These are phyloP conservation scores for Ooceraea biroi DNA, from an alignment of 1,140 invertebrate species.

Conservation along the genomic window DNA sequence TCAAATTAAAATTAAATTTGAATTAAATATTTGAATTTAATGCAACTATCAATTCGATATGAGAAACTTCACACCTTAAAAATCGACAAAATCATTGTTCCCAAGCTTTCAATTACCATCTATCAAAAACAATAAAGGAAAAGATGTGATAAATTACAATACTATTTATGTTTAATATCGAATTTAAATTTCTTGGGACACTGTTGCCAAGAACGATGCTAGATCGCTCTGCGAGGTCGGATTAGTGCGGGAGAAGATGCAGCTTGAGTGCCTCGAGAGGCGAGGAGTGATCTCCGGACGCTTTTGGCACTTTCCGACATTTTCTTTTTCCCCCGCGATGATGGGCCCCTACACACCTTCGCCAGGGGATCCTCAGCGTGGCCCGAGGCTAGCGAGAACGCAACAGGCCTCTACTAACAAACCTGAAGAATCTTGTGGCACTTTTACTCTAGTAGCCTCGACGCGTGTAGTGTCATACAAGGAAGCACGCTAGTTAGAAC, in stretches of 20 bases:
- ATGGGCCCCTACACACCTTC: conserved; percentile 52
- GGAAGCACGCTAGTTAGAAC: conserved; percentile 82
- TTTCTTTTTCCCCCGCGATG: conserved; percentile 58
- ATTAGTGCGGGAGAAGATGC: conserved; percentile 62
- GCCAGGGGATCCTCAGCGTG: conserved; percentile 75
- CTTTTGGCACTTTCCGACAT: conserved; percentile 68
- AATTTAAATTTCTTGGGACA: neutral
- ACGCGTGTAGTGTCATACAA: conserved; percentile 84
- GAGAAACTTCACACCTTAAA: too few species aligned
- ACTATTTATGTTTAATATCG: neutral
- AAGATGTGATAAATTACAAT: neutral
- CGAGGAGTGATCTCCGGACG: conserved; percentile 46
- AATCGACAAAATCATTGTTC: too few species aligned
- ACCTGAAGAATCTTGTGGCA: conserved; percentile 81
- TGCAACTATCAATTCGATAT: too few species aligned
- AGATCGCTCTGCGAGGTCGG: neutral
- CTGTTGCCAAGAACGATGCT: conserved; percentile 12
- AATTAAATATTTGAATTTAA: too few species aligned
- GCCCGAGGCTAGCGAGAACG: conserved; percentile 82
- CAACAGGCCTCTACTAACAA: conserved; percentile 85
- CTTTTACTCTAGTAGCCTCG: conserved; percentile 83
- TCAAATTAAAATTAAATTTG: too few species aligned
- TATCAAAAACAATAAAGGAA: too few species aligned
- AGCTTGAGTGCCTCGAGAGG: conserved; percentile 60
- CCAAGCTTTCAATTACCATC: too few species aligned